Evolutionary conservation across 1,140 invertebrate species (phyloP), one percentile per base, ranked within the genome.

Genomic region (Asbolus verrucosus): DNA sequence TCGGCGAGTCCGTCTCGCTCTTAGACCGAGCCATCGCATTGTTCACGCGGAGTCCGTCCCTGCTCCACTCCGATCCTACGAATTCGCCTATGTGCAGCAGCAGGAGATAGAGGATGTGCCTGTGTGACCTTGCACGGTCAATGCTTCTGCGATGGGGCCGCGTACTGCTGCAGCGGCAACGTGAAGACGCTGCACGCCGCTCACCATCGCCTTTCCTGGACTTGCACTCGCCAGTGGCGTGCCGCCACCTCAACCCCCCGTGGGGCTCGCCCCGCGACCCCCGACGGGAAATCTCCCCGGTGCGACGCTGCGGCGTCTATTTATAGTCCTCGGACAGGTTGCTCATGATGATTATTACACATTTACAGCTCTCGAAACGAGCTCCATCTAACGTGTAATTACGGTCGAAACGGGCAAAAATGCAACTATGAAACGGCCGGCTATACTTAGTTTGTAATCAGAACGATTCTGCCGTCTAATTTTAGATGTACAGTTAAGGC

Each of bases 71-170:
- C 24, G 24, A 27, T 27, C 24, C 33, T 36, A 36, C 33, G 33
- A 36, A 36, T 36, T 36, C 33, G 33, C 33, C 33, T 11, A 36
- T 36, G 33, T 36, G 36, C 27, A 62, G 16, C 19, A 18, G 50
- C 18, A 21, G 50, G 27, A 62, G 60, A 62, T 38, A 59, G 36
- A 62, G 60, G 30, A 62, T 62, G 59, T 61, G 31, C 36, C 63
- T 59, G 31, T 65, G 14, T 71, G 69, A 71, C 69, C 69, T 71
- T 71, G 69, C 65, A 71, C 69, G 69, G 69, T 71, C 69, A 71
- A 71, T 67, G 65, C 65, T 67, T 67, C 46, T 46, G 60, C 60
- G 60, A 63, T 63, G 27, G 14, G 24, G 36, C 59, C 31, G 59
- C 50, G 15, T 41, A 21, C 14, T 61, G 59, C 21, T 63, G 21